These are phyloP conservation scores for Egretta garzetta DNA, from an alignment of 2,113 vertebrate species.

Conservation along the genomic window DNA sequence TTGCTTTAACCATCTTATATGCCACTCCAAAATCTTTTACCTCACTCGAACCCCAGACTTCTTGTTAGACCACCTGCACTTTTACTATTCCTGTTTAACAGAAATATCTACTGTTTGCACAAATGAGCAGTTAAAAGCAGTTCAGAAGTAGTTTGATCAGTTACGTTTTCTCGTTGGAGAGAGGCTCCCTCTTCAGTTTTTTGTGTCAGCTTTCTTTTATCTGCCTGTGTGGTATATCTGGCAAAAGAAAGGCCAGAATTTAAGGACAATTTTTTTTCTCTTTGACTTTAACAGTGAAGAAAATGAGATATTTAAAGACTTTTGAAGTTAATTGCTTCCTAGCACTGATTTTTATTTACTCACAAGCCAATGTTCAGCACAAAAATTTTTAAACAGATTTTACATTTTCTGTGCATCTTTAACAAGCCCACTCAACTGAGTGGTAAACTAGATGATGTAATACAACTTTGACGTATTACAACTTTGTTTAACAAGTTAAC, in stretches of 20 bases:
- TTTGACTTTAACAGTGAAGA: not conserved
- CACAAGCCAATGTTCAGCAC: not conserved
- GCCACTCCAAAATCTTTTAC: not conserved
- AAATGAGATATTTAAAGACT: not conserved
- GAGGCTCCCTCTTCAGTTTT: not conserved
- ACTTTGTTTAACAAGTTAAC: not conserved
- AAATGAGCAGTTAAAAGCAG: not conserved
- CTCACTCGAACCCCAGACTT: not conserved
- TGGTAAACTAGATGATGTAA: not conserved
- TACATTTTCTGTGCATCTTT: not conserved
- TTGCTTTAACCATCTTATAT: not conserved
- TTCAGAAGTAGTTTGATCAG: not conserved
- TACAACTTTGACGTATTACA: not conserved
- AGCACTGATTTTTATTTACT: not conserved
- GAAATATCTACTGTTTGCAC: not conserved
- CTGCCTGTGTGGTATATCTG: not conserved
- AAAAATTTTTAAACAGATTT: not conserved
- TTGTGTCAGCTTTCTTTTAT: not conserved
- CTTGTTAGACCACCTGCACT: not conserved
- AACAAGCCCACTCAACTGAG: not conserved
- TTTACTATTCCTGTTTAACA: not conserved
- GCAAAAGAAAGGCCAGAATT: not conserved
- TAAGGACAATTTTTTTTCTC: not conserved
- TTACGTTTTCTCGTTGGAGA: not conserved
- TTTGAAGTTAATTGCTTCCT: not conserved